Evolutionary conservation across 2,113 vertebrate genomes (phyloP).

Genomic region (Oenanthe melanoleuca): DNA sequence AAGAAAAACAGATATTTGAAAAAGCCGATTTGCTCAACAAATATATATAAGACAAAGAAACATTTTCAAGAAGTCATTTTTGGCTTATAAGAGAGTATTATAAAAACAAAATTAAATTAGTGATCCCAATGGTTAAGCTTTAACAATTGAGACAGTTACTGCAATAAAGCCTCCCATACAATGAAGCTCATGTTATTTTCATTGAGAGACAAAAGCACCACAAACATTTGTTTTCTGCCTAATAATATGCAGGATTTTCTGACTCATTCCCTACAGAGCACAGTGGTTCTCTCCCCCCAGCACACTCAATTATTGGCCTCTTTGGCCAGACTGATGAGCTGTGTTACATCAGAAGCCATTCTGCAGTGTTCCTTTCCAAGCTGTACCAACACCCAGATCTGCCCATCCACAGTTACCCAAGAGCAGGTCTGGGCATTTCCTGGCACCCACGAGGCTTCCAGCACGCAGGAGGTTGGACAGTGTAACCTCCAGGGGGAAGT

Average conservation of each 20-base stretch:
- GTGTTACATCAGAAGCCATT: neutral
- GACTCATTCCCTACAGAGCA: neutral
- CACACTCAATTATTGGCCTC: neutral
- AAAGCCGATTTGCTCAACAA: neutral
- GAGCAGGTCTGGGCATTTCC: neutral
- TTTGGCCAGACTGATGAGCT: neutral
- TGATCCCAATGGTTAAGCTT: neutral
- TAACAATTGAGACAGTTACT: neutral
- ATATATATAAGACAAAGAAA: neutral
- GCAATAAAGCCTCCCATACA: neutral
- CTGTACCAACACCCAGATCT: neutral
- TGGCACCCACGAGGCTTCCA: neutral
- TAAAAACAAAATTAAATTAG: neutral
- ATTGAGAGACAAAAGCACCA: neutral
- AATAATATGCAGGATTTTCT: neutral
- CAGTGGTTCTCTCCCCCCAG: neutral
- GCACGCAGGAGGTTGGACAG: neutral
- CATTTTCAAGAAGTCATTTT: neutral
- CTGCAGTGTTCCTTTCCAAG: neutral
- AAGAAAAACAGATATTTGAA: neutral
- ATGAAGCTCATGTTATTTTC: neutral
- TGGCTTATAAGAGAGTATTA: neutral
- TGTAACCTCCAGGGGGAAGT: neutral
- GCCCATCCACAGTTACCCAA: neutral
- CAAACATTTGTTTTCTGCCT: slow-evolving; percentile 34